These are phyloP conservation scores for Mechanitis mazaeus DNA, from an alignment of 2,888 invertebrate species.

Conservation along the genomic window DNA sequence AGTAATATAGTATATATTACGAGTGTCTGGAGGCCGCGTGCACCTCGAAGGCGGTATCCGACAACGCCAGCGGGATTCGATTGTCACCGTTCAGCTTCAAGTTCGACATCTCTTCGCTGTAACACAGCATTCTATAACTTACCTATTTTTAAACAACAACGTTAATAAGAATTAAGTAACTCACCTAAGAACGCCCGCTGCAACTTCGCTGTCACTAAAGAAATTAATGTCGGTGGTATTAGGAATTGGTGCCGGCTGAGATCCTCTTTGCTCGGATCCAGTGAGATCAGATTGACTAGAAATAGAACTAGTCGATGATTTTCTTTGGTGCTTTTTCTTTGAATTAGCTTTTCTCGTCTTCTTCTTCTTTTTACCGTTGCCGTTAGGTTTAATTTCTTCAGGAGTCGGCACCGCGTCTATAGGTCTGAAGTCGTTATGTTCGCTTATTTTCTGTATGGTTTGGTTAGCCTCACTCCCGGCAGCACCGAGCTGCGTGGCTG, in stretches of 20 bases:
- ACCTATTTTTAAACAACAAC: too few relatives aligned
- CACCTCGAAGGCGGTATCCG: slow-evolving; percentile 74
- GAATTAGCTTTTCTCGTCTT: slow-evolving; percentile 86
- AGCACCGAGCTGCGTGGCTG: slow-evolving; percentile 71
- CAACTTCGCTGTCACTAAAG: slow-evolving; percentile 94
- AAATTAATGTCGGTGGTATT: slow-evolving; percentile 78
- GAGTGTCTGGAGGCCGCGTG: slow-evolving; percentile 72
- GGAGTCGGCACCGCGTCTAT: slow-evolving; percentile 62
- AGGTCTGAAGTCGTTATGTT: slow-evolving; percentile 79
- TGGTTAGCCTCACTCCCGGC: slow-evolving; percentile 70
- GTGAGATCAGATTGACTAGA: slow-evolving; percentile 73
- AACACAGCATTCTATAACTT: slow-evolving; percentile 42
- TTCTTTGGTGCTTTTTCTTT: slow-evolving; percentile 88
- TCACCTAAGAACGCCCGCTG: slow-evolving; percentile 78
- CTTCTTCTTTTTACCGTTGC: slow-evolving; percentile 82
- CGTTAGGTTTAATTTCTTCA: slow-evolving; percentile 74
- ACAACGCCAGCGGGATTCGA: slow-evolving; percentile 72
- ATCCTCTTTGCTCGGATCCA: slow-evolving; percentile 60
- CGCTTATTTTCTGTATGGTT: slow-evolving; percentile 78
- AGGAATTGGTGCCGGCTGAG: slow-evolving; percentile 54
- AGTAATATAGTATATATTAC: slow-evolving; percentile 54
- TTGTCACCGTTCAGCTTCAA: slow-evolving; percentile 70
- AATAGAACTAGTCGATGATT: slow-evolving; percentile 77
- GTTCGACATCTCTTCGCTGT: slow-evolving; percentile 74
- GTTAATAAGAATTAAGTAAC: slow-evolving; percentile 24